Base-by-base conservation (phyloP, 2,888 invertebrate genomes). In the Nowickia ferox region DNA sequence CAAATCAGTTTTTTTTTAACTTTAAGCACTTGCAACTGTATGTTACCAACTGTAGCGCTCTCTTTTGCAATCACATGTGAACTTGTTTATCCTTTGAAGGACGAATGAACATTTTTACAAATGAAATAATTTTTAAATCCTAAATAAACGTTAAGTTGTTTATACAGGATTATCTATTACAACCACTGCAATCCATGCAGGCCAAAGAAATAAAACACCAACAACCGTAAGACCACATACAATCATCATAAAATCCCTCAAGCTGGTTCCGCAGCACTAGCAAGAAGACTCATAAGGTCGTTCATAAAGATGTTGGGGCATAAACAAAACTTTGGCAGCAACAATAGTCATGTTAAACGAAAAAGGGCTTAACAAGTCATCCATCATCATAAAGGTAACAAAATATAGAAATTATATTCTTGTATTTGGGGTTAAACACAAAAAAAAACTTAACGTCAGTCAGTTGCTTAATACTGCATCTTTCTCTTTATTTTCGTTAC, bases 381-480 rank as follows among this genome's bases (percentile, higher is more conserved):
- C 76, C 83, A 86, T 86, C 86, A 86, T 83, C 86, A 86, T 72
- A 86, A 82, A 86, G 79, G 79, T 79, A 79, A 76, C 83, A 76
- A 44, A 51, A 76, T 72, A 22, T 72, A 66, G 17, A 77, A 77
- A 66, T 72, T 77, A 71, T 55, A 19, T 22, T 19, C 38, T 57
- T 59, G 55, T 38, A 55, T 61, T 19, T 79, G 72, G 79, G 86
- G 86, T 72, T 83, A 80, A 76, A 44, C 68, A 19, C 38, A 72
- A 63, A 61, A 72, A 55, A 66, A 46, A 81, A 72, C 63, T 63
- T 55, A 19, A 61, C 30, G n/a, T 19, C 30, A 53, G 53, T 53
- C 63, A n/a, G 55, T 42, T n/a, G 19, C 65, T 71, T 66, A 68
- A 51, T 15, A 69, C 51, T 22, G 17, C 63, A 65, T 55, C 48